Evolutionary conservation across 2,888 invertebrate species (phyloP).

Genomic region (Scelioninae gen. 1): DNA sequence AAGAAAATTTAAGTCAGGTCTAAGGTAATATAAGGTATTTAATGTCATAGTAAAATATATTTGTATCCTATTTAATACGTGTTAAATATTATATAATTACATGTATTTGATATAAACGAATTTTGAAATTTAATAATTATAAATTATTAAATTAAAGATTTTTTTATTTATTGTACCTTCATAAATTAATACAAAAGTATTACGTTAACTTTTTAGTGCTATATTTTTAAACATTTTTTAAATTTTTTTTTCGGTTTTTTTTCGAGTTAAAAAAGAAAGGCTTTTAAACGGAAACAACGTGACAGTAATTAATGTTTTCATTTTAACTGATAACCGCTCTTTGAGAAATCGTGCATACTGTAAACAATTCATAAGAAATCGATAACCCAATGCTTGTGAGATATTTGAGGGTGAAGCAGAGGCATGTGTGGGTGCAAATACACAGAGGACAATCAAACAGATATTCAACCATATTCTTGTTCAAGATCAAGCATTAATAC

Average conservation of each 20-base stretch:
- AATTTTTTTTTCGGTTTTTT: neutral
- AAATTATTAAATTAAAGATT: too few species aligned
- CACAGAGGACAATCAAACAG: slow-evolving; percentile 64
- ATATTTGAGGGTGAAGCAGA: slow-evolving; percentile 65
- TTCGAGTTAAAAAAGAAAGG: neutral
- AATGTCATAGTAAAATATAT: too few species aligned
- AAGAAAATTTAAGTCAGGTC: too few species aligned
- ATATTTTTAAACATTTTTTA: too few species aligned
- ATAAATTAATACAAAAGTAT: too few species aligned
- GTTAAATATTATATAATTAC: too few species aligned
- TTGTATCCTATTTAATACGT: too few species aligned
- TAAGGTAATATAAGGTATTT: too few species aligned
- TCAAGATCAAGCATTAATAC: slow-evolving; percentile 69
- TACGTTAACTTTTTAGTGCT: too few species aligned
- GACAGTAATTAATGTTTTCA: slow-evolving; percentile 52
- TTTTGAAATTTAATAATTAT: too few species aligned
- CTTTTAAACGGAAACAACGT: neutral
- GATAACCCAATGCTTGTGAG: slow-evolving; percentile 66
- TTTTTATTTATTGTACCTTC: too few species aligned
- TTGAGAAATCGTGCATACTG: slow-evolving; percentile 60
- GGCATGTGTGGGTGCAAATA: slow-evolving; percentile 58
- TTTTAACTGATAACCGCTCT: slow-evolving; percentile 49
- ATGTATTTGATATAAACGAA: too few species aligned
- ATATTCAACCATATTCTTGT: slow-evolving; percentile 69
- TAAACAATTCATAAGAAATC: slow-evolving; percentile 68